Base-by-base conservation (phyloP, 2,888 invertebrate species). In the Lepas anatifera region DNA sequence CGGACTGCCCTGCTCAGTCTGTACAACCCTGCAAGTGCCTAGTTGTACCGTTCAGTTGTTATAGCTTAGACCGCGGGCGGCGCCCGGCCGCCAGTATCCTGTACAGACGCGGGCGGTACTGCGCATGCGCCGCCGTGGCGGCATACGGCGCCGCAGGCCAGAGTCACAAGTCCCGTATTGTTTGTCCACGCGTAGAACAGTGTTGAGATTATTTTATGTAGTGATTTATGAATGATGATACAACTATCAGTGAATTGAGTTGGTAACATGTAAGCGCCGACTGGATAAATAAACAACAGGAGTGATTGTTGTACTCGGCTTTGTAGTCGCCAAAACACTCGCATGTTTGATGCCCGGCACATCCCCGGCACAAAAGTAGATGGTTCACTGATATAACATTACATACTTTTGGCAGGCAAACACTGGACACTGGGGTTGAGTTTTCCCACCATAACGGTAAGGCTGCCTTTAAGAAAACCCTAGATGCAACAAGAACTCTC, bases 171-270 rank as follows among this genome's bases (percentile, higher is more conserved):
- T 32, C 58, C 10, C 22, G 58, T 58, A 22, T 58, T 32, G n/a
- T 32, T 35, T 32, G 32, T 25, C 22, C 32, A 35, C 58, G 35
- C 58, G 35, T 3, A 50, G 32, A 58, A 35, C 32, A 58, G 58
- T 35, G 10, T 58, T 58, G 58, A 58, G 58, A 58, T 58, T 58
- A 58, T 58, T 58, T 58, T 58, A 58, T 58, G 58, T 58, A 58
- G 58, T 58, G 58, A 58, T 58, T 58, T 32, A 58, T 35, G 35
- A n/a, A 58, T 35, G 35, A n/a, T 35, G 58, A 35, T 35, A 35
- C 58, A 35, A 58, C 35, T 32, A 58, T 58, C 22, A 58, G 32
- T 58, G 58, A 27, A 10, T 16, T 29, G 52, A 58, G 58, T 32
- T 32, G 32, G 35, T 58, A 58, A 58, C 58, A 32, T 58, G 58